These are phyloP conservation scores for Furnarius figulus DNA, from an alignment of 2,113 vertebrate genomes.

Conservation along the genomic window DNA sequence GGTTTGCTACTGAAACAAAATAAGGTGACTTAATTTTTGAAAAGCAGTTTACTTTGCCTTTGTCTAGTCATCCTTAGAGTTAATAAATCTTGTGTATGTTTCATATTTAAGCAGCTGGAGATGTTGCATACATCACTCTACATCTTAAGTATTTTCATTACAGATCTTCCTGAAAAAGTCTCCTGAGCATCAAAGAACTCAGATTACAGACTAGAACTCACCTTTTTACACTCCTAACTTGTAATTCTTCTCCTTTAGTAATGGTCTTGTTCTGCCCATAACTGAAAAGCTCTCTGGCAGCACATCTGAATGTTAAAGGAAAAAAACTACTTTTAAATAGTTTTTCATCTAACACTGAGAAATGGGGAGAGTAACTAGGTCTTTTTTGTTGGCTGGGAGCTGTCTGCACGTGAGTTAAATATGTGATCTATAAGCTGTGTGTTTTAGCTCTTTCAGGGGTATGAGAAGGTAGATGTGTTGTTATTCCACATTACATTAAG, in stretches of 20 bases:
- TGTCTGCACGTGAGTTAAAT: neutral
- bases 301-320: neutral
- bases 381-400: neutral
- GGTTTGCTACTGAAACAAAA: neutral
- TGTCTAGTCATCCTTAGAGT: neutral
- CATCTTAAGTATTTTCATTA: neutral
- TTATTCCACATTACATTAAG: neutral
- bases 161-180: neutral
- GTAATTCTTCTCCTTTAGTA: neutral
- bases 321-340: neutral
- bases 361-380: neutral
- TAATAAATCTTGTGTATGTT: neutral
- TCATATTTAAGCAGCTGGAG: neutral
- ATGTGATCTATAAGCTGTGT: neutral
- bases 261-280: neutral
- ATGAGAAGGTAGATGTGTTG: neutral
- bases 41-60: neutral
- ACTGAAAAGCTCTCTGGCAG: neutral
- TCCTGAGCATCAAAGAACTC: neutral
- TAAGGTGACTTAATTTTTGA: neutral
- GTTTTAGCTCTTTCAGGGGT: neutral
- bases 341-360: neutral
- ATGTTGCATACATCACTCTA: rapidly evolving
- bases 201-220: neutral
- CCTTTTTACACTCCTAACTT: neutral